phyloP scores from a whole-genome alignment of 2,888 invertebrate species.

The Eupithecia insigniata region DNA sequence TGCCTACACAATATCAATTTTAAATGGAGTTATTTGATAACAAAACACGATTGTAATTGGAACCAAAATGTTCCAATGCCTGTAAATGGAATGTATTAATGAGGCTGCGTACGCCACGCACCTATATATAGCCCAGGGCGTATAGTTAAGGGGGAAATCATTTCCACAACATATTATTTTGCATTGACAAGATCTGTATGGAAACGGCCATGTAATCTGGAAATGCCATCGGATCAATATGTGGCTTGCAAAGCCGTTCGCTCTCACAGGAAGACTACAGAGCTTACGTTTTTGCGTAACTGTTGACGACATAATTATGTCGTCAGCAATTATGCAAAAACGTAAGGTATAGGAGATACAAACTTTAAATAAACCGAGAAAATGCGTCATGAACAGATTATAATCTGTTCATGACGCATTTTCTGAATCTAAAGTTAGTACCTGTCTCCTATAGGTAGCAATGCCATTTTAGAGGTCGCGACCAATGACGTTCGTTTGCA shows the following conservation, averaged over 20 bases:
- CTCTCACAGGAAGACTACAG: conserved; percentile 38
- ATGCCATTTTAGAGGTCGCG: background rate
- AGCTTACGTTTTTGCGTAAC: conserved; percentile 39
- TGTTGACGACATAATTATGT: conserved; percentile 42
- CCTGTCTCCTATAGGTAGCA: conserved; percentile 5
- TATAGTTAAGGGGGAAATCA: conserved; percentile 18
- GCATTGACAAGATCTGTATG: conserved; percentile 34
- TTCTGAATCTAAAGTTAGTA: conserved; percentile 18
- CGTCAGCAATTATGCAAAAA: too few relatives aligned
- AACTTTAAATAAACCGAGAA: conserved; percentile 22
- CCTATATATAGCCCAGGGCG: conserved; percentile 8
- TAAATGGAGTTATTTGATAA: background rate
- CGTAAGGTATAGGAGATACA: conserved; percentile 15
- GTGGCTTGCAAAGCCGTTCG: conserved; percentile 27
- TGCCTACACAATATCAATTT: background rate
- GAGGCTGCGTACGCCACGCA: background rate
- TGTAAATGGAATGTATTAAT: background rate
- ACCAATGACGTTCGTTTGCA: background rate
- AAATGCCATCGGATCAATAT: conserved; percentile 45
- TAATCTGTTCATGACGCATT: conserved; percentile 35
- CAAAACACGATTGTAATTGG: conserved; percentile 1
- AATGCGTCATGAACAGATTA: conserved; percentile 36
- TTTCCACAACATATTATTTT: conserved; percentile 34
- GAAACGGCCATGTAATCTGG: conserved; percentile 39
- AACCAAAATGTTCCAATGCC: conserved; percentile 12